Evolutionary conservation across 2,113 vertebrate genomes (phyloP).

Genomic region (Fregata magnificens): DNA sequence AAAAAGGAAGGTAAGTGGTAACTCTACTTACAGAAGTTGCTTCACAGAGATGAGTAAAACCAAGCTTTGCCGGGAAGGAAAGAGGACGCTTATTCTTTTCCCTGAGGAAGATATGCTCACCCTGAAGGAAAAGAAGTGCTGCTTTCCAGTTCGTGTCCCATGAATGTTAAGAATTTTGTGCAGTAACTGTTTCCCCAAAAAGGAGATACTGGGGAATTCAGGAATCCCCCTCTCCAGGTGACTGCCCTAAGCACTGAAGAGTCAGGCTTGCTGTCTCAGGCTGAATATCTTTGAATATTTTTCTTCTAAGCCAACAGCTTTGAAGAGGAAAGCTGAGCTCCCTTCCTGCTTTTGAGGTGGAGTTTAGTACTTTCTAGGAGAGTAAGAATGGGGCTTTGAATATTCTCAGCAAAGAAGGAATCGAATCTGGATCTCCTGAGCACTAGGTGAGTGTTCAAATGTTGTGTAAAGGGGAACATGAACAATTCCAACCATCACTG

Average conservation of each 20-base stretch:
- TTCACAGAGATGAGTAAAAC: background rate
- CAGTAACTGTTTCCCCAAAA: background rate
- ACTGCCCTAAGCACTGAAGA: background rate
- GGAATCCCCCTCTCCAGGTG: background rate
- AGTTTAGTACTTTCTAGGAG: background rate
- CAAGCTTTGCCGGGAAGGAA: background rate
- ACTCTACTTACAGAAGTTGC: background rate
- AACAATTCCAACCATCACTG: background rate
- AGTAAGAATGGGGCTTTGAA: background rate
- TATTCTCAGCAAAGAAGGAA: background rate
- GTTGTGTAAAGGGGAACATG: background rate
- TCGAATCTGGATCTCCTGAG: accelerated
- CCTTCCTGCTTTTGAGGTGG: background rate
- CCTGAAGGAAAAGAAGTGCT: background rate
- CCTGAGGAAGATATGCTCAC: background rate
- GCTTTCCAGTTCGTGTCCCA: background rate
- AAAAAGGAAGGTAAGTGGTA: background rate
- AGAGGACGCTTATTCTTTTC: background rate
- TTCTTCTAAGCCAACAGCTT: background rate
- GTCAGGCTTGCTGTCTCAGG: background rate
- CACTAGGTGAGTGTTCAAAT: background rate
- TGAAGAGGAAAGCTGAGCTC: background rate
- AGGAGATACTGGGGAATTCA: background rate
- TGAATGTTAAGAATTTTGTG: background rate
- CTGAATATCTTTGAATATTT: background rate